Evolutionary conservation across 2,113 vertebrate species (phyloP), one percentile per base, ranked within the genome.

Genomic region (Puntigrus tetrazona): DNA sequence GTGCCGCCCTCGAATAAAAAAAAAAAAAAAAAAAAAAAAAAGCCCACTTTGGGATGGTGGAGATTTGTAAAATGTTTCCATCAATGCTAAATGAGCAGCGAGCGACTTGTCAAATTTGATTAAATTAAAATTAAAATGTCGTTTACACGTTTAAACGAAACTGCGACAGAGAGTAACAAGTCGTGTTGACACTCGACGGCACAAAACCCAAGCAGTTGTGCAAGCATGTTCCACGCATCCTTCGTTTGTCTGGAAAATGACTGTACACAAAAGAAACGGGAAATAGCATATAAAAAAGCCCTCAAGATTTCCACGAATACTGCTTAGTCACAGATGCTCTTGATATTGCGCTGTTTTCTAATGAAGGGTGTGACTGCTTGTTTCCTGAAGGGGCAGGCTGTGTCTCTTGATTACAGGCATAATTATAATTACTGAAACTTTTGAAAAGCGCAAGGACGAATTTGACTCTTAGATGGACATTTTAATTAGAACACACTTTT

Each of bases 351-450:
- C 9, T 27, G 11, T 72, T 72, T 25, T 57, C 31, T 50, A 38
- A 36, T 38, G n/a, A 41, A 45, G 38, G 36, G 55, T 43, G 14
- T 63, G 36, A 63, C n/a, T 18, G 14, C 55, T 79, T 63, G 36
- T 29, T 45, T 63, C 34, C 36, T 63, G 38, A 27, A 38, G 77
- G 43, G 14, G 13, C 50, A 50, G 25, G 22, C 20, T 43, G n/a
- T 43, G 50, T 72, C 22, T 72, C 52, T 59, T 77, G 74, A 77
- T 59, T 75, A 47, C 52, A 78, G 34, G 55, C 52, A 78, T 78
- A 59, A 59, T 78, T 27, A 50, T 50, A 75, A 75, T 50, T 47
- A 50, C 43, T 75, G 7, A 50, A 50, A 47, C 36, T 78, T 59
- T 25, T 16, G 25, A 25, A 59, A 61, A 43, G 9, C 3, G 7